These are phyloP conservation scores for Corythornis cristatus DNA, from an alignment of 2,113 vertebrate genomes.

Conservation along the genomic window DNA sequence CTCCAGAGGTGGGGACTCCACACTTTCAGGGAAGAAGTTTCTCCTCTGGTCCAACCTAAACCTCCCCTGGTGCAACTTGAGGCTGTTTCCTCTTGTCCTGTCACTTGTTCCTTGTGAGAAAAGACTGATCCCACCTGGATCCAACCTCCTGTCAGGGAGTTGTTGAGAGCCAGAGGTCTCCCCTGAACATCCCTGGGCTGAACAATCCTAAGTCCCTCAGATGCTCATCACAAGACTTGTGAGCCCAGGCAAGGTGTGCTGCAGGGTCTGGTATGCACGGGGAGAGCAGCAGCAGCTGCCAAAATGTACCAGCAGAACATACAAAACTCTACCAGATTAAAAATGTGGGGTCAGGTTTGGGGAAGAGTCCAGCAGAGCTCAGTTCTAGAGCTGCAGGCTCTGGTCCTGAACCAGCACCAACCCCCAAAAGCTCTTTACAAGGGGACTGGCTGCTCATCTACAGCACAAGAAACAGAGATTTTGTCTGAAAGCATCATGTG, in stretches of 20 bases:
- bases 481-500: not conserved
- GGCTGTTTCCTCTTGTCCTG: too few relatives aligned
- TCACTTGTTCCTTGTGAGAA: too few relatives aligned
- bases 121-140: too few relatives aligned
- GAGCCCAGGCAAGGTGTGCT: too few relatives aligned
- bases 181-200: too few relatives aligned
- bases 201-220: too few relatives aligned
- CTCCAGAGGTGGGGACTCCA: not conserved
- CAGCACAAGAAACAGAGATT: not conserved
- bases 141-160: too few relatives aligned
- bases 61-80: too few relatives aligned
- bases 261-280: rapidly evolving
- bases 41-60: not conserved
- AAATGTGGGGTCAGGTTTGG: rapidly evolving
- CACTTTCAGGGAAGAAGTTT: not conserved
- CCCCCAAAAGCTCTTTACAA: not conserved
- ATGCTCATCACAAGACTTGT: too few relatives aligned
- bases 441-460: not conserved
- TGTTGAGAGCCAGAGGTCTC: too few relatives aligned
- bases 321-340: rapidly evolving
- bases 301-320: not conserved
- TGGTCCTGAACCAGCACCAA: not conserved
- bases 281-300: not conserved
- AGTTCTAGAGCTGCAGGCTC: not conserved
- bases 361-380: not conserved